Base-by-base conservation (phyloP, 2,797 vertebrate genomes). In the Cheirogaleus major region DNA sequence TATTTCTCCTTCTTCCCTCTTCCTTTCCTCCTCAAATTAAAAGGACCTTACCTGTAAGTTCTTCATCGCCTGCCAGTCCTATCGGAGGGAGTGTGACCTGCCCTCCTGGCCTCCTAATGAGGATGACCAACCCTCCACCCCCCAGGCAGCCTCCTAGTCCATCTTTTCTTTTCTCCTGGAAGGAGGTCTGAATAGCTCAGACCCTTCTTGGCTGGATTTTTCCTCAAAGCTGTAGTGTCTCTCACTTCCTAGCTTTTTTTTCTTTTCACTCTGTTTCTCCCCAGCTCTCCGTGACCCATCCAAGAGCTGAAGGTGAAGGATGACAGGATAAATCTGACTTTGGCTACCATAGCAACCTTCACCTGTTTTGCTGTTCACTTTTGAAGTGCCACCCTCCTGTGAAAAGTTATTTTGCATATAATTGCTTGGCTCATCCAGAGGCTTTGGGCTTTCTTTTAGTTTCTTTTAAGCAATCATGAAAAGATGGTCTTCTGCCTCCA, bases 291-390 rank as follows among this genome's bases (percentile, higher is more conserved):
- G 5, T 61, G 50, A 22, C 83, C 61, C 50, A 20, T 45, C 57
- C 75, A 75, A 93, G 93, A 84, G 78, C 70, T 73, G 38, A 95
- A 95, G 73, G 92, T 86, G 83, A 93, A 91, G 73, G 80, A 86
- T 73, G 50, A 89, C 72, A 88, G 67, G 61, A 76, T 81, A 35
- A 50, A 25, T 76, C 80, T 65, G 84, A 57, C 45, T 91, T 83
- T 57, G 41, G 97, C 91, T 97, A 38, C 95, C 86, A 96, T 95
- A 63, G 96, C 95, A 96, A 97, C 93, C 75, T 43, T 61, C 61
- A 22, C 85, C 91, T 79, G 79, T 93, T 79, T 83, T 38, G 80
- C 88, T 70, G 45, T 35, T 97, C 82, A 89, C 93, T 92, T 96
- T 94, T 91, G 92, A 95, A 95, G 91, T 50, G 17, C 20, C 55